phyloP scores from a whole-genome alignment of 2,888 invertebrate species.

The Emmelina monodactyla region DNA sequence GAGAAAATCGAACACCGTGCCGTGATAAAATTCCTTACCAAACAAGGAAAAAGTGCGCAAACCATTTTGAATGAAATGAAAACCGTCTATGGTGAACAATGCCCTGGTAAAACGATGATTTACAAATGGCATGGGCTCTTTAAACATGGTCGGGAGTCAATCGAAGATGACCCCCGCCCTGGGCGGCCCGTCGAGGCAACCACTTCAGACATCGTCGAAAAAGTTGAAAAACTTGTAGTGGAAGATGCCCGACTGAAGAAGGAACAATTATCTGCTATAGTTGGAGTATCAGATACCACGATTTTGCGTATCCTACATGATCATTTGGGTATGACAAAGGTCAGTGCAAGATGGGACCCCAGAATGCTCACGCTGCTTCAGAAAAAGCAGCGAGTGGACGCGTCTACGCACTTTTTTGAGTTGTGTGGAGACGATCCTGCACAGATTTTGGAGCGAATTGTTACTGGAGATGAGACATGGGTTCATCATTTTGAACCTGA shows the following conservation, averaged over 20 bases:
- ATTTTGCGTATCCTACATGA: conserved; percentile 13
- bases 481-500: conserved; percentile 15
- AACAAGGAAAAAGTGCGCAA: conserved; percentile 1
- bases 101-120: conserved; percentile 18
- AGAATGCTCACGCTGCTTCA: conserved; percentile 14
- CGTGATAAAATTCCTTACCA: conserved; percentile 5
- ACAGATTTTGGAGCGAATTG: too few species aligned
- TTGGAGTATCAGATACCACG: conserved; percentile 11
- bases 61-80: neutral
- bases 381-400: too few species aligned
- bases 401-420: too few species aligned
- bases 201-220: conserved; percentile 12
- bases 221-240: conserved; percentile 12
- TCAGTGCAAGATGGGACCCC: conserved; percentile 13
- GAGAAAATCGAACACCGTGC: conserved; percentile 3
- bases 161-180: conserved; percentile 17
- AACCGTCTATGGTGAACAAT: conserved; percentile 13
- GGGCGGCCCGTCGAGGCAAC: conserved; percentile 10
- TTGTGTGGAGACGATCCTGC: too few species aligned
- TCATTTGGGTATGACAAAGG: conserved; percentile 12
- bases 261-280: conserved; percentile 10
- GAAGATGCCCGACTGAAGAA: conserved; percentile 7
- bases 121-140: conserved; percentile 19
- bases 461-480: conserved; percentile 16
- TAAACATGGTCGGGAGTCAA: conserved; percentile 18